These are phyloP conservation scores for Stratiolaelaps scimitus DNA, from an alignment of 1,140 invertebrate species.

Conservation along the genomic window DNA sequence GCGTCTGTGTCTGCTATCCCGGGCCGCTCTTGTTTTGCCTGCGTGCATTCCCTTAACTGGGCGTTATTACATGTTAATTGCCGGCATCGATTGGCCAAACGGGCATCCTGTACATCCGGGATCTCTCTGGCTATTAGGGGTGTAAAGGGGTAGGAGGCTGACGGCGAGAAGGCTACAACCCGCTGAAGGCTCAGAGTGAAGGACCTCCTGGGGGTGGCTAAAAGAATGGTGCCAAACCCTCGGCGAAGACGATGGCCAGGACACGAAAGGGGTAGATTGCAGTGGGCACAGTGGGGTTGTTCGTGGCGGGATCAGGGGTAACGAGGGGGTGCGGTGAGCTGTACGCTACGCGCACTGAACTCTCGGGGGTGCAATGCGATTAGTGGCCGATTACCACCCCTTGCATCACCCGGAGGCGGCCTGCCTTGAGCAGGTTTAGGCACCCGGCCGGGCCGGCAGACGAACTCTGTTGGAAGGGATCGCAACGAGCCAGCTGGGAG, in stretches of 20 bases:
- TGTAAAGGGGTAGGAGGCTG: no score
- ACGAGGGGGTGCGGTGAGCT: slow-evolving; percentile 6
- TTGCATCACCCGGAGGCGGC: slow-evolving; percentile 4
- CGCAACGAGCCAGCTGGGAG: no score
- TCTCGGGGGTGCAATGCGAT: slow-evolving; percentile 28
- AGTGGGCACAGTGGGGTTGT: not conserved
- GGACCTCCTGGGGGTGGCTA: no score
- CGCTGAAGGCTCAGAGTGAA: no score
- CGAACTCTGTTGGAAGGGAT: no score
- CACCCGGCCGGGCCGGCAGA: no score
- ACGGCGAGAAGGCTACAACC: no score
- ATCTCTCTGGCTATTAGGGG: no score
- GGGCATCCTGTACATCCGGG: not conserved
- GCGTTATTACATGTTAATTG: slow-evolving; percentile 28
- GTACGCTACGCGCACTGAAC: not conserved
- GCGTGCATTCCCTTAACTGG: not conserved
- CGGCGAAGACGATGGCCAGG: not conserved
- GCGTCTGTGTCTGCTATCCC: no score
- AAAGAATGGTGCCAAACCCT: no score
- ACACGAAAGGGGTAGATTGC: not conserved
- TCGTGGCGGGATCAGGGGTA: no score
- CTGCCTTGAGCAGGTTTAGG: not conserved
- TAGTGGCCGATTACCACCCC: slow-evolving; percentile 24
- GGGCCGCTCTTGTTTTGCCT: no score
- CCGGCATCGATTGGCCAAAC: not conserved